Conservation (phyloP, 1,140 invertebrate species). For the Lepidurus arcticus region DNA sequence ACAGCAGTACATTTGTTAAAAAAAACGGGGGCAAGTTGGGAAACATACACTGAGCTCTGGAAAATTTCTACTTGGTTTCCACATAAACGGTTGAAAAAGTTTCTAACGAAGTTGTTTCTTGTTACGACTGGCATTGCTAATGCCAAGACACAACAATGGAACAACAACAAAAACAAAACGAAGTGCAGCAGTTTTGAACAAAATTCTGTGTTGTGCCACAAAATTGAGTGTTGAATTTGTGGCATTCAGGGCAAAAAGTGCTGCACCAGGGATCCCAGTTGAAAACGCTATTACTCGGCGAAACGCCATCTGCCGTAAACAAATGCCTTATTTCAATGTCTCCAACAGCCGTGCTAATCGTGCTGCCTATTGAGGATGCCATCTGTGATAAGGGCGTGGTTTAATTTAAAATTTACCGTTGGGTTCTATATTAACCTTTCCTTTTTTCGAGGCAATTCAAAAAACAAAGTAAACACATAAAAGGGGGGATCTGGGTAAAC, state of each 20-base stretch:
- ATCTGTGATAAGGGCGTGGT: neutral
- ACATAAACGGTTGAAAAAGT: neutral
- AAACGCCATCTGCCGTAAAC: slow-evolving; percentile 7
- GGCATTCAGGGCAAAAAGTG: too few relatives aligned
- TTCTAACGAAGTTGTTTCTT: neutral
- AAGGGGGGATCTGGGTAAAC: neutral
- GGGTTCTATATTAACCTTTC: neutral
- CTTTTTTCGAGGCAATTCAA: neutral
- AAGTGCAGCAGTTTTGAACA: too few relatives aligned
- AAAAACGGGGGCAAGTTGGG: too few relatives aligned
- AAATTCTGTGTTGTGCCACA: too few relatives aligned
- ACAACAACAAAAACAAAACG: neutral
- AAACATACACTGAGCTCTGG: too few relatives aligned
- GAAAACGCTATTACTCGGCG: too few relatives aligned
- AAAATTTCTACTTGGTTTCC: too few relatives aligned
- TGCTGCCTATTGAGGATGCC: neutral
- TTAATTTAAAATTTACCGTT: slow-evolving; percentile 5
- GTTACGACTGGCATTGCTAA: neutral
- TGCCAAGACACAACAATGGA: neutral
- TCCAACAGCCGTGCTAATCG: slow-evolving; percentile 17
- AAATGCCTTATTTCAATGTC: neutral
- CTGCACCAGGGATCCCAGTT: too few relatives aligned
- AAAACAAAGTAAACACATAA: neutral
- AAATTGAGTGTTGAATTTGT: too few relatives aligned
- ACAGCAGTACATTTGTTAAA: too few relatives aligned